Evolutionary conservation across 2,797 vertebrate genomes (phyloP).

Genomic region (Sarcoramphus papa): DNA sequence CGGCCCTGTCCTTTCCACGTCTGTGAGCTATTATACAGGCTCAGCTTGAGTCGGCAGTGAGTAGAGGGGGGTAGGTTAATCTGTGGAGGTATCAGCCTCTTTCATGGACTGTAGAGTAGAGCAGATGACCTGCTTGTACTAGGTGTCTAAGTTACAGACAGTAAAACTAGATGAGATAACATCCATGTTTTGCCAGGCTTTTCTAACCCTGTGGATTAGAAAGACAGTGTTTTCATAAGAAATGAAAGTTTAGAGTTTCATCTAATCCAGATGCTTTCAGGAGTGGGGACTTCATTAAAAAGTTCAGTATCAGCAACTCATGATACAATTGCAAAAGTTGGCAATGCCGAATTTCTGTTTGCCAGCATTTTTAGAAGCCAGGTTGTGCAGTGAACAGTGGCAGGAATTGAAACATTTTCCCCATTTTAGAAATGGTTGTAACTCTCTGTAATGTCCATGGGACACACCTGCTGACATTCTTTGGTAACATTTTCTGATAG

Average conservation of each 20-base stretch:
- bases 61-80: background rate
- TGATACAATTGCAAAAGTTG: background rate
- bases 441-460: background rate
- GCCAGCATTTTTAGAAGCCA: background rate
- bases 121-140: background rate
- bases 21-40: background rate
- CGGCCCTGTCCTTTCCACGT: background rate
- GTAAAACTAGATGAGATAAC: background rate
- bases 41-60: background rate
- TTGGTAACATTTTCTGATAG: background rate
- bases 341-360: background rate
- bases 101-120: background rate
- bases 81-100: background rate
- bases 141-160: background rate
- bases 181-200: background rate
- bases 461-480: background rate
- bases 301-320: background rate
- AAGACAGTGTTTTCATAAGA: background rate
- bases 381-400: background rate
- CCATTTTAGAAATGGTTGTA: background rate
- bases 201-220: background rate
- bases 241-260: background rate
- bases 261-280: background rate
- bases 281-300: background rate
- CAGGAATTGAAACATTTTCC: background rate